Conservation (phyloP, 2,797 vertebrate genomes). For the Steatocranus sp. region DNA sequence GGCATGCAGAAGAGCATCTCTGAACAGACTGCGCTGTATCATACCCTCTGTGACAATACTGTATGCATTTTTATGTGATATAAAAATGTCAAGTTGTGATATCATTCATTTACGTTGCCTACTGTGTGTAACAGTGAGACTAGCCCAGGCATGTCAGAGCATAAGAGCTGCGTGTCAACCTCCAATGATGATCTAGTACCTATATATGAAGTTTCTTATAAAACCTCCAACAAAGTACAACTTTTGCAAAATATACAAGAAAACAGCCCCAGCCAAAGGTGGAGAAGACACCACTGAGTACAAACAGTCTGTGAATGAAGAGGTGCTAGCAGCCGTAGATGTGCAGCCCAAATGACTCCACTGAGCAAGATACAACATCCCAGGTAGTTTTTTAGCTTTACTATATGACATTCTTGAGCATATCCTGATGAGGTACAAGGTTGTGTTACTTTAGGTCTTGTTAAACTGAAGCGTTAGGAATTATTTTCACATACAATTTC, state of each 20-base stretch:
- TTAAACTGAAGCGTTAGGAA: background rate
- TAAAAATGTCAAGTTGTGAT: background rate
- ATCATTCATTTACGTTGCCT: background rate
- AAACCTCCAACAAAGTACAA: background rate
- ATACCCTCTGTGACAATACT: background rate
- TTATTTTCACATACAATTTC: background rate
- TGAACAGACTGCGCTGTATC: background rate
- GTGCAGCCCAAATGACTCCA: background rate
- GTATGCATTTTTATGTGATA: background rate
- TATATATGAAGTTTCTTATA: background rate
- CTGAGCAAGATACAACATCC: background rate
- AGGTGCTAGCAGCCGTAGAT: background rate
- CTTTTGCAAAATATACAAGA: background rate
- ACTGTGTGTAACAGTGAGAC: background rate
- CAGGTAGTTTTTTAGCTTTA: background rate
- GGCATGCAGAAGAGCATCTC: background rate
- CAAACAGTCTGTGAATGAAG: background rate
- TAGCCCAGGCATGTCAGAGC: background rate
- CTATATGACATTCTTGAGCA: background rate
- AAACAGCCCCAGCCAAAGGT: background rate
- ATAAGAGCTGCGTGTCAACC: background rate
- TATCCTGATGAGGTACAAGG: background rate
- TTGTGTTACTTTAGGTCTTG: background rate
- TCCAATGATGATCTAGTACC: background rate
- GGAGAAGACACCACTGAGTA: background rate